A percentile compares a stretch with the other conserved stretches of the same genome.
Conservation (phyloP, 2,888 invertebrate species). For the Stenodema calcarata region DNA sequence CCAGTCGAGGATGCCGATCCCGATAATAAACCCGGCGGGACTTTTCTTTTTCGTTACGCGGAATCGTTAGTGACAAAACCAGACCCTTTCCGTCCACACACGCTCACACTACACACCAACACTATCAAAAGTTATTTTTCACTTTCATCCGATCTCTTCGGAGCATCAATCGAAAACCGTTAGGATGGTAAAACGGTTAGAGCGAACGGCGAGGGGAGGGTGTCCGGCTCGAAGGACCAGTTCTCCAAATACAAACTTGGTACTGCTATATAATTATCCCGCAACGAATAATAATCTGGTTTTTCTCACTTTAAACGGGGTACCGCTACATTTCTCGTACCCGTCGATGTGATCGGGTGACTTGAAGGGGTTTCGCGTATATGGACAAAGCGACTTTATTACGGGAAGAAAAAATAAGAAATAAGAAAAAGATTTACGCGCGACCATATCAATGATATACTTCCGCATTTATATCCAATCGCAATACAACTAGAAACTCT, state of each 20-base stretch:
- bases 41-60: slow-evolving; percentile 7
- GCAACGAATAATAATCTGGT: slow-evolving; percentile 13
- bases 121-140: background rate
- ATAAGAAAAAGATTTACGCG: background rate
- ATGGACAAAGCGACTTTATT: background rate
- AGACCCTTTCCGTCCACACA: background rate
- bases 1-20: background rate
- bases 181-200: slow-evolving; percentile 18
- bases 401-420: too few species aligned
- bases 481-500: too few species aligned
- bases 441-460: background rate
- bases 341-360: background rate
- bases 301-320: slow-evolving; percentile 8
- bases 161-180: background rate
- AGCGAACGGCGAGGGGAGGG: background rate
- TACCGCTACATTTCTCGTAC: slow-evolving; percentile 14
- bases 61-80: slow-evolving; percentile 9
- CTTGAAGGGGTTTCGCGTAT: background rate
- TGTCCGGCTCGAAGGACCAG: slow-evolving; percentile 2
- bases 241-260: slow-evolving; percentile 18
- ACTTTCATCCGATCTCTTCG: background rate
- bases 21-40: background rate
- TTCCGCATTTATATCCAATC: background rate
- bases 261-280: slow-evolving; percentile 14
- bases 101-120: background rate